Conservation (phyloP, 2,113 vertebrate genomes). For the Thunnus maccoyii region DNA sequence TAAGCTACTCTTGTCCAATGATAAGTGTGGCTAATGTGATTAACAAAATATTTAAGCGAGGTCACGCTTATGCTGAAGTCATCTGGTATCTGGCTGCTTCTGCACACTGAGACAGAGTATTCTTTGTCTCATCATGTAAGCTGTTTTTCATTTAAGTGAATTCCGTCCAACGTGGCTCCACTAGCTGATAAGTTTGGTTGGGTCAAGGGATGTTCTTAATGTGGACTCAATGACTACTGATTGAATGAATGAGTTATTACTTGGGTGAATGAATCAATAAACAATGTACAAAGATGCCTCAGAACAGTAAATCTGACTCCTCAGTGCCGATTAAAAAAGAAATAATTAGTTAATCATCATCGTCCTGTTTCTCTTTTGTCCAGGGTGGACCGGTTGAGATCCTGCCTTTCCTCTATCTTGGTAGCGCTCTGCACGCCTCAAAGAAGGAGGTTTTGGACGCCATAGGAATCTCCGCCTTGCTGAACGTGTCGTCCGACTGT, state of each 20-base stretch:
- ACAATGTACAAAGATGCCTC: background rate
- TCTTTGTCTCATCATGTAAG: constrained; percentile 36
- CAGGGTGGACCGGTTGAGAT: constrained; percentile 98
- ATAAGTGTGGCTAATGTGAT: constrained; percentile 47
- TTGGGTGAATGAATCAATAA: background rate
- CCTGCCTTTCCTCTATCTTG: constrained; percentile 96
- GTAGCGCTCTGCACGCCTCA: constrained; percentile 96
- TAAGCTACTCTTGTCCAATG: constrained; percentile 26
- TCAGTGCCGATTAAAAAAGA: background rate
- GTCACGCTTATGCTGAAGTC: constrained; percentile 43
- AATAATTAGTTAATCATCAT: constrained; percentile 3
- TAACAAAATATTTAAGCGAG: constrained; percentile 47
- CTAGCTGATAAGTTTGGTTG: background rate
- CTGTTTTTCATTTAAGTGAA: constrained; percentile 9
- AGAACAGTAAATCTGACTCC: background rate
- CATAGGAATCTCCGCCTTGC: constrained; percentile 94
- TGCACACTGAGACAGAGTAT: constrained; percentile 26
- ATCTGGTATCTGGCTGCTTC: constrained; percentile 32
- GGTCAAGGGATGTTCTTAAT: constrained; percentile 17
- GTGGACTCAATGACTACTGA: background rate
- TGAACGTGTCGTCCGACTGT: constrained; percentile 97
- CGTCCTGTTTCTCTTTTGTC: constrained; percentile 35
- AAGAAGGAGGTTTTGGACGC: constrained; percentile 95
- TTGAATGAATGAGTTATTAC: background rate
- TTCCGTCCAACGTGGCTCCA: constrained; percentile 1